Evolutionary conservation across 2,797 vertebrate genomes (phyloP), one percentile per base, ranked within the genome.

Genomic region (Crenuchus spilurus): DNA sequence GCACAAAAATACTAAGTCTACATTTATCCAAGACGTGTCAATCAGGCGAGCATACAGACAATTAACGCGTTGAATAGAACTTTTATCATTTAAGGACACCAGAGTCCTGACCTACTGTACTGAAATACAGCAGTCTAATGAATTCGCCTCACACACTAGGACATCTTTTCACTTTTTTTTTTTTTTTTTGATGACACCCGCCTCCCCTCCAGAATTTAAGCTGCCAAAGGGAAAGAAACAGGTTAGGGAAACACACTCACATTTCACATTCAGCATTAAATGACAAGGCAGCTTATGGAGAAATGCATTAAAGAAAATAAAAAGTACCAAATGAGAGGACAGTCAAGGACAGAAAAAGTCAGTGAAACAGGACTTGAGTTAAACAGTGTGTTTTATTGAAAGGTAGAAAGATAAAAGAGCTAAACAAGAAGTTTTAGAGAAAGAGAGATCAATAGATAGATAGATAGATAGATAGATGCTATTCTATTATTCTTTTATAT

Each of bases 1-100:
- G 90, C 88, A 90, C 89, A 90, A 92, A 92, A 93, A 92, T 92
- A 92, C 91, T 90, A 92, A 93, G 92, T 93, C 89, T 90, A 88
- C 91, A 89, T 92, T 92, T 92, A 92, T 91, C 90, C 89, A 81
- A 86, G 90, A 88, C 88, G 83, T 90, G 91, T 92, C 92, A 92
- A 91, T 93, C 92, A 92, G 88, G 83, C 61, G 76, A 67, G 88
- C 89, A 90, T 89, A 89, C 88, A 91, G 92, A 93, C 91, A 93
- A 94, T 94, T 92, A 93, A 88, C 85, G 83, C 79, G 39, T 87
- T 90, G 90, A 92, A 92, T 91, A 85, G 88, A 89, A 91, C 88
- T 93, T 93, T 93, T 92, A 91, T 91, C 91, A 91, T 91, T 90
- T 86, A 89, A 91, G 92, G 88, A 91, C 91, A 89, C 88, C 88